These are phyloP conservation scores for Zalophus californianus DNA, from an alignment of 2,797 vertebrate species.

Conservation along the genomic window DNA sequence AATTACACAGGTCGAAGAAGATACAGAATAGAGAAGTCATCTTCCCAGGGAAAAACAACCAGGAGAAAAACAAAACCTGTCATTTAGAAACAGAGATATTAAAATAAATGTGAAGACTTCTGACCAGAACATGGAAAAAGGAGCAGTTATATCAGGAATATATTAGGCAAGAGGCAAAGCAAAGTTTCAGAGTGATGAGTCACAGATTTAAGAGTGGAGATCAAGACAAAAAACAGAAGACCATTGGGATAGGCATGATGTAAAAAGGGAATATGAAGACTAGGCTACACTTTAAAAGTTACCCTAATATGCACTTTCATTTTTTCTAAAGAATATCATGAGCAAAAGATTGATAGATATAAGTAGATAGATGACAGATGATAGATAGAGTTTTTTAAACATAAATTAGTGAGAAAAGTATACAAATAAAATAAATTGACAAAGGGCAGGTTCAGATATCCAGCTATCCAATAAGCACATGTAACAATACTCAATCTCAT, in stretches of 20 bases:
- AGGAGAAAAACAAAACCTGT: neutral
- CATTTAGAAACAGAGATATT: neutral
- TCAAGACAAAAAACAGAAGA: neutral
- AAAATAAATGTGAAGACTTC: neutral
- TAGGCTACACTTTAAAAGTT: neutral
- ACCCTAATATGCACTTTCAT: neutral
- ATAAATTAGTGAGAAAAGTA: neutral
- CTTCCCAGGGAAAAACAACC: neutral
- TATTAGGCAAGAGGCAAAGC: neutral
- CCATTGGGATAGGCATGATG: neutral
- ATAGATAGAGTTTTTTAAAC: neutral
- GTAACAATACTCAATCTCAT: neutral
- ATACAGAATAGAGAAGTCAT: neutral
- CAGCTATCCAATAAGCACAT: neutral
- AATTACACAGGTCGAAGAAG: neutral
- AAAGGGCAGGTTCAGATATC: neutral
- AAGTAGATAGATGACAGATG: neutral
- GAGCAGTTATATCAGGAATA: neutral
- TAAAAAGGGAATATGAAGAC: neutral
- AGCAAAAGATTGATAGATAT: neutral
- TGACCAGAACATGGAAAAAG: neutral
- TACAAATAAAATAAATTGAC: neutral
- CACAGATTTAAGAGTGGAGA: neutral
- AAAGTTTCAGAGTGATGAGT: neutral
- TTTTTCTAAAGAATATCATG: neutral